These are phyloP conservation scores for Julus scandinavius DNA, from an alignment of 2,888 invertebrate species.

Conservation along the genomic window DNA sequence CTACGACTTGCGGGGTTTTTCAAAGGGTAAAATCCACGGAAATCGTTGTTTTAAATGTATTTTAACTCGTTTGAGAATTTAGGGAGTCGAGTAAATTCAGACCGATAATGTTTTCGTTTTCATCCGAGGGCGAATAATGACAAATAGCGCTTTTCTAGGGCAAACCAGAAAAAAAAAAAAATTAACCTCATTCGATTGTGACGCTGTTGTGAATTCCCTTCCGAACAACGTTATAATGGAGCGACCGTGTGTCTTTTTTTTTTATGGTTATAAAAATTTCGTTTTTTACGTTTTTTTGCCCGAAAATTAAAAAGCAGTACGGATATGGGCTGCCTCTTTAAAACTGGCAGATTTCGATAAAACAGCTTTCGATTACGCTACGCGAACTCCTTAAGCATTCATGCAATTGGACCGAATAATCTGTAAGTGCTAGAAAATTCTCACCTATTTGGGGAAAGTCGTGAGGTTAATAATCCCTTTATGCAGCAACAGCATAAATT, in stretches of 20 bases:
- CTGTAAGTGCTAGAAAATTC: slow-evolving; percentile 30
- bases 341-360: not conserved
- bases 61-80: not conserved
- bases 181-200: slow-evolving; percentile 9
- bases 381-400: slow-evolving; percentile 24
- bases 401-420: slow-evolving; percentile 38
- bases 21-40: not conserved
- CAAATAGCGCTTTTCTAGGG: slow-evolving; percentile 7
- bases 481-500: not conserved
- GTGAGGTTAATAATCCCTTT: slow-evolving; percentile 38
- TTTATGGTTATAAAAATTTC: not conserved
- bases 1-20: not conserved
- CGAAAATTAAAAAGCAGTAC: not conserved
- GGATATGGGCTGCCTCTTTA: not conserved
- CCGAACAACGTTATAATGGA: slow-evolving; percentile 6
- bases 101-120: not conserved
- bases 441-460: slow-evolving; percentile 32
- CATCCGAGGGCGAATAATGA: slow-evolving; percentile 26
- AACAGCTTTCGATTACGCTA: slow-evolving; percentile 35
- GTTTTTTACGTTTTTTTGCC: not conserved
- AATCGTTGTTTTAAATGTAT: not conserved
- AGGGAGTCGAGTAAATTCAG: not conserved
- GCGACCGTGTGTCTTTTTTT: not conserved
- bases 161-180: not conserved
- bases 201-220: not conserved